phyloP scores from a whole-genome alignment of 2,888 invertebrate genomes.

The Meandrusa payeni region DNA sequence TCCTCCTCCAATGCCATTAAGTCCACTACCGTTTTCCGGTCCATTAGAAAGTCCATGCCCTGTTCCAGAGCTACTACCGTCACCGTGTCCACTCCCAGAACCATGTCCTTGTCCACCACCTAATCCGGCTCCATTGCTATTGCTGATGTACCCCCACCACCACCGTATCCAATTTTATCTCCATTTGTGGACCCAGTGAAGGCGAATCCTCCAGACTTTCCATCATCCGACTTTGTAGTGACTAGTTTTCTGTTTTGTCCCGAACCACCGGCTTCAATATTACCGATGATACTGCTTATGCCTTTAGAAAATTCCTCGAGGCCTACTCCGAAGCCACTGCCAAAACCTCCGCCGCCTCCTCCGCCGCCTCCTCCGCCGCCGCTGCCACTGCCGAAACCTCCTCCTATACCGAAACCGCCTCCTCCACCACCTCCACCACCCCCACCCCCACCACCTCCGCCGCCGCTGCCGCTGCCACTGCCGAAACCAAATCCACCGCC shows the following conservation, averaged over 20 bases:
- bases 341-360: slow-evolving; percentile 26
- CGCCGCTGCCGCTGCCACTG: slow-evolving; percentile 39
- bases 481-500: slow-evolving; percentile 36
- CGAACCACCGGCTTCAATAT: neutral
- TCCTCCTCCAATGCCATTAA: slow-evolving; percentile 11
- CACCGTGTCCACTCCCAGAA: neutral
- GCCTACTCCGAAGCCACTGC: too few relatives aligned
- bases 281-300: slow-evolving; percentile 3
- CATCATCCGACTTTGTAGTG: slow-evolving; percentile 61
- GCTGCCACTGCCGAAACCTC: slow-evolving; percentile 27
- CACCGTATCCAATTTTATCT: slow-evolving; percentile 64
- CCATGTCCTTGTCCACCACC: slow-evolving; percentile 34
- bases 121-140: slow-evolving; percentile 48
- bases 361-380: slow-evolving; percentile 21
- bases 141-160: slow-evolving; percentile 58
- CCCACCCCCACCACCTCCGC: slow-evolving; percentile 19
- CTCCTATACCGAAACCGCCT: slow-evolving; percentile 26
- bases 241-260: slow-evolving; percentile 41
- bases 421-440: slow-evolving; percentile 16
- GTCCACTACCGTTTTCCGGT: slow-evolving; percentile 29
- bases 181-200: slow-evolving; percentile 54
- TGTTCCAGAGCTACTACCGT: slow-evolving; percentile 30
- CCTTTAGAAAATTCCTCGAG: slow-evolving; percentile 33
- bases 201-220: slow-evolving; percentile 69
- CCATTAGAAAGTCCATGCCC: slow-evolving; percentile 36